These are phyloP conservation scores for Halcyon chelicuti DNA, from an alignment of 2,797 vertebrate species.

Conservation along the genomic window DNA sequence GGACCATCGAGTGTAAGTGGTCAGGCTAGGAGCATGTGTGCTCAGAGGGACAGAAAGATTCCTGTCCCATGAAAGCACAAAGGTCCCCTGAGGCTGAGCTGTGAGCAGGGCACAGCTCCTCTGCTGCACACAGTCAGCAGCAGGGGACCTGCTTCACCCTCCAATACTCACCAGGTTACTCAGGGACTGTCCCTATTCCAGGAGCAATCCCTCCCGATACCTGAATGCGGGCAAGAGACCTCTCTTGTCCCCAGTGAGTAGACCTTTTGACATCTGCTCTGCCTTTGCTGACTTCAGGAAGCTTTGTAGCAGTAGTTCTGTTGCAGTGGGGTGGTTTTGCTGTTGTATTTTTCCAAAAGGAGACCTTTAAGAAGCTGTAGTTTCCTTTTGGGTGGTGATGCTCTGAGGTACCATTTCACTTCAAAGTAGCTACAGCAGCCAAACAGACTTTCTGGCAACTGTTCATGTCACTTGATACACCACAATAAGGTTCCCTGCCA, in stretches of 20 bases:
- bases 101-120: background rate
- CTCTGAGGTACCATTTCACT: background rate
- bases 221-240: background rate
- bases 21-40: background rate
- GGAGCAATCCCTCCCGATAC: background rate
- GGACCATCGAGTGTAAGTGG: too few species aligned
- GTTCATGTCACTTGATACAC: background rate
- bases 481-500: background rate
- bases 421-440: background rate
- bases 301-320: background rate
- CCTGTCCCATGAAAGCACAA: background rate
- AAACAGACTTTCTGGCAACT: background rate
- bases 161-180: accelerated
- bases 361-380: background rate
- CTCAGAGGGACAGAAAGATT: background rate
- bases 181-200: background rate
- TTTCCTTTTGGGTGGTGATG: background rate
- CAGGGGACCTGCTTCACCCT: background rate
- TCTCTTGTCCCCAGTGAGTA: background rate
- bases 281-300: background rate
- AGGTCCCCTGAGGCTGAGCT: background rate
- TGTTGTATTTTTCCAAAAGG: background rate
- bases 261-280: background rate
- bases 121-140: accelerated
- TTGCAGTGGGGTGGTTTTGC: accelerated